Base-by-base conservation (phyloP, 1,140 invertebrate genomes). In the Phymastichus coffea region DNA sequence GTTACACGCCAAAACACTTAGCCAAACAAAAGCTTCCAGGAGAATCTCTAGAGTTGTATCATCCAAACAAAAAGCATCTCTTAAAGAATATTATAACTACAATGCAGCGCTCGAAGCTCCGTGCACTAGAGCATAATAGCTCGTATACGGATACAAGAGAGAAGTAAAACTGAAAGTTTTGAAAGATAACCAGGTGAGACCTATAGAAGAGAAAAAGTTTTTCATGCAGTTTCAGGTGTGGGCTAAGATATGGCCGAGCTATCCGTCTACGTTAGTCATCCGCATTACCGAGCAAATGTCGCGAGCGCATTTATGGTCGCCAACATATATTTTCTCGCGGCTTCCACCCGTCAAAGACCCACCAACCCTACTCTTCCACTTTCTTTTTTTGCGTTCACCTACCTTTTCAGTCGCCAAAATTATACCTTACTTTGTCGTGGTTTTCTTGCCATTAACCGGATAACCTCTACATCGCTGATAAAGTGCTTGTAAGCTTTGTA, bases 211-310 rank as follows among this genome's bases (percentile, higher is more conserved):
- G 48, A 59, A 37, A n/a, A 59, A 59, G 30, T 59, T 46, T 37
- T 8, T 14, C 14, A 4, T 4, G 20, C 7, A 2, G 22, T 33
- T 7, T 15, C 17, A 43, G 48, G 57, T 37, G 57, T 38, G n/a
- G 26, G 15, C 9, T 46, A 49, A 59, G 30, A 46, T 53, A 59
- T 53, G 19, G 30, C 41, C 41, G 57, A 6, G 12, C 22, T n/a
- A 47, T 59, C 23, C 57, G 41, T 58, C 57, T 44, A 22, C 28
- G 57, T 59, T 52, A 59, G 53, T 53, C 57, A 52, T 53, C 17
- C 41, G 48, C 1, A 40, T 23, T 17, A 8, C 30, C 19, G 1
- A 25, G 2, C n/a, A n/a, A n/a, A n/a, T 43, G 3, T 10, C n/a
- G 20, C n/a, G 8, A 6, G 15, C 4, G 26, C 28, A 26, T 23